Percentiles rank a stretch among this genome's conserved stretches.
Conservation (phyloP, 1,140 invertebrate species). For the Cydia splendana region DNA sequence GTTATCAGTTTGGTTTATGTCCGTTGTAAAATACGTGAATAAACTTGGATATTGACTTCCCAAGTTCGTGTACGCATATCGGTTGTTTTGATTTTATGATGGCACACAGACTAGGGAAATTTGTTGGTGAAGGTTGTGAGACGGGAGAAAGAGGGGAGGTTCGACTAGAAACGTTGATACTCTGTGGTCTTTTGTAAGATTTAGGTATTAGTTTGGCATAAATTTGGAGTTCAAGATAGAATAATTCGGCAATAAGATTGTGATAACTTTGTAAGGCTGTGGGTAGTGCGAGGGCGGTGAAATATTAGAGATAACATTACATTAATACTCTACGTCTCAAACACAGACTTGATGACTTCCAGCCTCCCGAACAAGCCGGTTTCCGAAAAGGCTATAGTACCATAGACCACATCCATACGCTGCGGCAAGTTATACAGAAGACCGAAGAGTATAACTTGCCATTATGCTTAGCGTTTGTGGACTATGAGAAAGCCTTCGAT, state of each 20-base stretch:
- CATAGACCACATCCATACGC: too few species aligned
- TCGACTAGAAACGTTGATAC: not conserved
- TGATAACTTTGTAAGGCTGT: constrained; percentile 19
- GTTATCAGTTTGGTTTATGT: constrained; percentile 38
- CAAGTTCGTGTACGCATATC: constrained; percentile 5
- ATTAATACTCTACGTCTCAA: too few species aligned
- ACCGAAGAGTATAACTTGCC: too few species aligned
- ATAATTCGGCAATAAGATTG: constrained; percentile 29
- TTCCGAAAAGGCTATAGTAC: too few species aligned
- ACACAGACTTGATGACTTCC: too few species aligned
- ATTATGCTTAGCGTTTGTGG: too few species aligned
- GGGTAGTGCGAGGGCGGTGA: not conserved
- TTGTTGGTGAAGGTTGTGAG: not conserved
- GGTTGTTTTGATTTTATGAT: not conserved
- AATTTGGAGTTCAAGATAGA: constrained; percentile 29
- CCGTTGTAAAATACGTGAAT: constrained; percentile 43
- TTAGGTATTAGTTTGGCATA: constrained; percentile 17
- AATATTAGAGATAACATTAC: too few species aligned
- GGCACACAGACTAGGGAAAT: constrained; percentile 33
- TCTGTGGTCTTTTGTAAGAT: constrained; percentile 20
- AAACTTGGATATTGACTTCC: constrained; percentile 42
- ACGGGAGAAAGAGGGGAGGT: not conserved
- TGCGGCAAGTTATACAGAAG: too few species aligned
- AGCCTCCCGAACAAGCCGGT: too few species aligned
- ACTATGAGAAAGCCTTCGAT: too few species aligned